Base-by-base conservation (phyloP, 2,113 vertebrate genomes). In the Dolichallabes microphthalmus region DNA sequence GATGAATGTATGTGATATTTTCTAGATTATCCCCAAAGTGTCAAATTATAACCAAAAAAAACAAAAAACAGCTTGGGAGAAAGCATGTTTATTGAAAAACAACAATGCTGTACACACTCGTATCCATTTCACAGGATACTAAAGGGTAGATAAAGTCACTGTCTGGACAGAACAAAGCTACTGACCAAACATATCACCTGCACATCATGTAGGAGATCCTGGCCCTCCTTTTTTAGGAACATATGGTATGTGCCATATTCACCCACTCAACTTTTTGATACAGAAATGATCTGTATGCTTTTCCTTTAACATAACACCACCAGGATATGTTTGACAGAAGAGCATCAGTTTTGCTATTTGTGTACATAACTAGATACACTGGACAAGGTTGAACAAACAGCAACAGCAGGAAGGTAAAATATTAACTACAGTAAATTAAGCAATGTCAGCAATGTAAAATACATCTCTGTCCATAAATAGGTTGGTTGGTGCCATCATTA, bases 31-130 rank as follows among this genome's bases (percentile, higher is more conserved):
- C 30, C 19, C 39, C 7, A 57, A 76, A 81, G 64, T 17, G 11
- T 8, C 14, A 30, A 77, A 64, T 39, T 10, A 30, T 14, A 84
- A 19, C 4, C 8, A 35, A 32, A 68, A 8, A 19, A 69, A 39
- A 19, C 1, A 19, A 69, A 77, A 19, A 27, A 25, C 13, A 63
- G 74, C 35, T 80, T 61, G 71, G 35, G 39, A 82, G 79, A 82
- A 88, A 80, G 60, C 60, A 60, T 80, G 74, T 88, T 88, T 88
- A 88, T 88, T 86, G 75, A 45, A 81, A 50, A 57, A 61, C 76
- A 79, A 52, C 82, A 61, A 80, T 17, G 14, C 58, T 64, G 74
- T 86, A 88, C 64, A 83, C 75, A 79, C 39, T 45, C 58, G 50
- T 69, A 83, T 15, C 25, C 82, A 85, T 57, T 82, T 68, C 81